Percentiles rank a stretch among this genome's conserved stretches.
phyloP scores from a whole-genome alignment of 1,140 invertebrate species.

The Anadara kagoshimensis region DNA sequence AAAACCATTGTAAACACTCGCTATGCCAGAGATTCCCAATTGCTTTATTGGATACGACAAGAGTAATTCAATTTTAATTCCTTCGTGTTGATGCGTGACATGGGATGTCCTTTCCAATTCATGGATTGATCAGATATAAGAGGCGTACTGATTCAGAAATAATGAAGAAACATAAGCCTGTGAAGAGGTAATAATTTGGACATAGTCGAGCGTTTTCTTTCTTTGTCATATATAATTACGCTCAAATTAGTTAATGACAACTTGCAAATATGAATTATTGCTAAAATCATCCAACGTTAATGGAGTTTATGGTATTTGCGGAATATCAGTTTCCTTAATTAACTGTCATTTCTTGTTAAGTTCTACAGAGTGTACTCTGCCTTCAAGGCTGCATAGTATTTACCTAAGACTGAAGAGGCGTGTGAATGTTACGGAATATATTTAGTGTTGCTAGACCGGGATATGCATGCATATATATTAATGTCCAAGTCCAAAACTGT shows the following conservation, averaged over 20 bases:
- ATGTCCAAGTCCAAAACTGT: too few relatives aligned
- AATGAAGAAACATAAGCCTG: slow-evolving; percentile 2
- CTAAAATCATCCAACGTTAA: not conserved
- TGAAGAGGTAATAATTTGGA: slow-evolving; percentile 1
- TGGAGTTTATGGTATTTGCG: too few relatives aligned
- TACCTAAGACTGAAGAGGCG: too few relatives aligned
- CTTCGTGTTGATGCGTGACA: slow-evolving; percentile 42
- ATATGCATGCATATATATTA: too few relatives aligned
- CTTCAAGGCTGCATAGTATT: too few relatives aligned
- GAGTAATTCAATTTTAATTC: slow-evolving; percentile 47
- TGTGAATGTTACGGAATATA: too few relatives aligned
- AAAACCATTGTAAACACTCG: slow-evolving; percentile 6
- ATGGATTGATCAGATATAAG: slow-evolving; percentile 1
- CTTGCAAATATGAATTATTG: not conserved
- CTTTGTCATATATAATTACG: not conserved
- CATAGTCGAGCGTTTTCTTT: not conserved
- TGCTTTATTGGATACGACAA: slow-evolving; percentile 30
- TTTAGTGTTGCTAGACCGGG: too few relatives aligned
- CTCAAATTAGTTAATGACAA: not conserved
- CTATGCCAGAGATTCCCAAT: not conserved
- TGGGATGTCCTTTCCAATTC: slow-evolving; percentile 29
- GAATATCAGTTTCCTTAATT: too few relatives aligned
- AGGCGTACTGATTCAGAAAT: not conserved
- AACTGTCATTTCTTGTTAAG: too few relatives aligned
- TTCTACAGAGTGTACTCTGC: too few relatives aligned